Base-by-base conservation (phyloP, 2,113 vertebrate species). In the Parus major region DNA sequence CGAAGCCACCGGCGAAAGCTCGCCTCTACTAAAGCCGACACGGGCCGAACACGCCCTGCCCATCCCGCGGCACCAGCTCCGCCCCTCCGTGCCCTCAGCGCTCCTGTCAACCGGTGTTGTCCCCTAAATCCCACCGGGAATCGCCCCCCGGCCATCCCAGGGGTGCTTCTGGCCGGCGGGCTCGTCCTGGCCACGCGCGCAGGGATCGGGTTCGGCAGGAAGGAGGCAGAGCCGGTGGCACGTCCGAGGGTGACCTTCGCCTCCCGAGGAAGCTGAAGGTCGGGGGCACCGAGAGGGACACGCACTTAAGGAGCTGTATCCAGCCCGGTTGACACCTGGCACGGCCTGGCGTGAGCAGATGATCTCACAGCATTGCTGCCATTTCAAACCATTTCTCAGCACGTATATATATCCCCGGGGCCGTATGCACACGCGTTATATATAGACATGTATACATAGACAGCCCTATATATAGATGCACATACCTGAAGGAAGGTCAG, bases 401-500 rank as follows among this genome's bases (percentile, higher is more conserved):
- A 35, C 60, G 11, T 11, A 63, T 24, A 78, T 5, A 55, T 2
- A 76, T 17, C 69, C 19, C 29, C 23, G 12, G 5, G 23, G 10
- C 87, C n/a, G 52, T 33, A 69, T 9, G 19, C 16, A 21, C 47
- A 50, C 3, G 2, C 0, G 1, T n/a, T 82, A 93, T 83, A 88
- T 92, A 93, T 94, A 75, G 29, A 77, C 7, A 15, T 12, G 11
- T 92, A 65, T 69, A 85, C 66, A 90, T 76, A 94, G 89, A 35
- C 55, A 50, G 41, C 41, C 28, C 79, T 94, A 90, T 64, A 88
- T 83, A 92, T 92, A 95, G 82, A 90, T 3, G 23, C 53, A 49
- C 92, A 85, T 88, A 97, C 94, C 95, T 97, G 92, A 63, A 71
- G 52, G 53, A 85, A 69, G 82, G 70, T 93, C 78, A 81, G 35